These are phyloP conservation scores for Sinocyclocheilus rhinocerous DNA, from an alignment of 2,113 vertebrate genomes.

Conservation along the genomic window DNA sequence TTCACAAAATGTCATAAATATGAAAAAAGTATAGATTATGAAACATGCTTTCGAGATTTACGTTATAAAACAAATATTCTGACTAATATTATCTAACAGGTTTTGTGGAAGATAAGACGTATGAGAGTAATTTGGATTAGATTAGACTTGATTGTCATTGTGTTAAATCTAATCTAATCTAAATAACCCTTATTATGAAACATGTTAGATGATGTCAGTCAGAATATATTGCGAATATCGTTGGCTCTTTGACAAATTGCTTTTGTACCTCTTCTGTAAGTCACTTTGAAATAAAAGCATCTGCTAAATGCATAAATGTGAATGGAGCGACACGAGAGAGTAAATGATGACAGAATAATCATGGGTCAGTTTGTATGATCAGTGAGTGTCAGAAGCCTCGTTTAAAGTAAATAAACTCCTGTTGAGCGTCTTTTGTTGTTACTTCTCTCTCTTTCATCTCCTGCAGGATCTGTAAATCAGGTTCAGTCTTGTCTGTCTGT, in stretches of 20 bases:
- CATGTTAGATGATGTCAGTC: neutral
- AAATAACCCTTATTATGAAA: neutral
- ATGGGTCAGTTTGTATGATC: neutral
- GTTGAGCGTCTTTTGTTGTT: neutral
- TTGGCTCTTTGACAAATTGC: too few relatives aligned
- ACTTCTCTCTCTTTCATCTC: neutral
- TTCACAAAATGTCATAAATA: neutral
- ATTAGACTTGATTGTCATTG: neutral
- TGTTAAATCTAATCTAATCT: neutral
- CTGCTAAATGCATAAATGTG: neutral
- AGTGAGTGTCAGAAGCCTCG: too few relatives aligned
- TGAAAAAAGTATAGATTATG: neutral
- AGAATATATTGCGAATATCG: too few relatives aligned
- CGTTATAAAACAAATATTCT: neutral
- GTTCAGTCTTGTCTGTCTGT: conserved; percentile 35
- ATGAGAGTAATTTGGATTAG: neutral
- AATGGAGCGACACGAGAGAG: neutral
- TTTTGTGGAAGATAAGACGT: neutral
- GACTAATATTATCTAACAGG: neutral
- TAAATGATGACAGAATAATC: neutral
- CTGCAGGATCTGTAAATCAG: conserved; percentile 12
- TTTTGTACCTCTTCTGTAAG: too few relatives aligned
- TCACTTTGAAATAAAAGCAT: too few relatives aligned
- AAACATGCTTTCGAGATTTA: neutral
- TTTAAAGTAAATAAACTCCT: too few relatives aligned